Evolutionary conservation across 1,140 invertebrate species (phyloP).

Genomic region (Teleopsis dalmanni): DNA sequence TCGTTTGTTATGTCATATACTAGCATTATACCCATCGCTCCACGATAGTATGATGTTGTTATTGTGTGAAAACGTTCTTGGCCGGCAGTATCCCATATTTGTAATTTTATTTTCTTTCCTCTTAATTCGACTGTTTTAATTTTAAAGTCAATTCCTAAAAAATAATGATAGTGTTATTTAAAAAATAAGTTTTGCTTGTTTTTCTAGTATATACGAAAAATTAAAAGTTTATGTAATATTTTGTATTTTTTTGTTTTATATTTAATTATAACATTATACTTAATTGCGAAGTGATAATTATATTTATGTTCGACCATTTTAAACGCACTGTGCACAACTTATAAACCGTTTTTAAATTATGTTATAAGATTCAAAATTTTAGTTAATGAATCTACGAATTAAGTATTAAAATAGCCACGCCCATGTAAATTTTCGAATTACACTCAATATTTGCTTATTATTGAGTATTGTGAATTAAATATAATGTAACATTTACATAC

Average conservation of each 20-base stretch:
- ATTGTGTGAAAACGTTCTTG: constrained; percentile 96
- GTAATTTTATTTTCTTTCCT: constrained; percentile 97
- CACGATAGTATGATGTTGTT: constrained; percentile 94
- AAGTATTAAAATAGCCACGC: constrained; percentile 8
- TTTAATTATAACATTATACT: background rate
- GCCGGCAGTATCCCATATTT: constrained; percentile 87
- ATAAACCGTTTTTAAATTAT: background rate
- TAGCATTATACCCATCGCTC: constrained; percentile 97
- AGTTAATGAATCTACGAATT: background rate
- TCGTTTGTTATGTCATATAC: constrained; percentile 98
- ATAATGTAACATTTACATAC: constrained; percentile 49
- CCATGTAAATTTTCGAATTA: constrained; percentile 5
- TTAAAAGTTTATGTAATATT: background rate
- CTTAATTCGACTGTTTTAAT: constrained; percentile 96
- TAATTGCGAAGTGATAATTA: background rate
- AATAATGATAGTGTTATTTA: constrained; percentile 7
- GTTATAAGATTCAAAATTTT: background rate
- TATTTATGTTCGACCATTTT: background rate
- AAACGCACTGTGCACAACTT: background rate
- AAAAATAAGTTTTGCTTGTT: background rate
- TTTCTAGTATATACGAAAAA: no score
- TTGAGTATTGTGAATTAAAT: no score
- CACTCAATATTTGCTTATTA: background rate
- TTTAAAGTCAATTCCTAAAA: constrained; percentile 96
- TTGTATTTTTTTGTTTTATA: background rate